phyloP scores from a whole-genome alignment of 1,140 invertebrate genomes.

The Teleopsis dalmanni region DNA sequence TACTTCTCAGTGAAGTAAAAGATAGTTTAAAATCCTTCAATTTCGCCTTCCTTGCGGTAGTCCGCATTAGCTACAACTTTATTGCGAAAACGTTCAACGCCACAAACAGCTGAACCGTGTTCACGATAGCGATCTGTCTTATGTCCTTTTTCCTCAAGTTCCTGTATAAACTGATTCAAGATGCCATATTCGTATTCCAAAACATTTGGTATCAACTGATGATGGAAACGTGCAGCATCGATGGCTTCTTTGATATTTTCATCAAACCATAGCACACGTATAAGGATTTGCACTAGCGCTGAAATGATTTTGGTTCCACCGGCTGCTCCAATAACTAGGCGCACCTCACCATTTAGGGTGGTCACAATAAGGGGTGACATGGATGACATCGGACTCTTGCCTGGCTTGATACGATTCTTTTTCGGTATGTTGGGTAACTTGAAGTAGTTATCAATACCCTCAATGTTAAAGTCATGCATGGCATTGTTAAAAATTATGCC shows the following conservation, averaged over 20 bases:
- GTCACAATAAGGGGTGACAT: conserved; percentile 84
- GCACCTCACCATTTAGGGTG: conserved; percentile 61
- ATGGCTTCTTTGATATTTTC: conserved; percentile 72
- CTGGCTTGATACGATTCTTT: conserved; percentile 68
- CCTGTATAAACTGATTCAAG: conserved; percentile 57
- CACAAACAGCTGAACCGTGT: conserved; percentile 65
- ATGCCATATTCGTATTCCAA: conserved; percentile 62
- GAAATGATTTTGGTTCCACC: conserved; percentile 90
- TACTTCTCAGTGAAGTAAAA: too few relatives aligned
- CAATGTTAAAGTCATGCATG: conserved; percentile 92
- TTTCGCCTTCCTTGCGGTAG: conserved; percentile 73
- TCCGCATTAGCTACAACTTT: conserved; percentile 73
- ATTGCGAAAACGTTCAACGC: conserved; percentile 52
- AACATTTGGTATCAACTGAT: conserved; percentile 84
- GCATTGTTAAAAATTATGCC: conserved; percentile 90
- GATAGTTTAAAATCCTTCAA: conserved; percentile 55
- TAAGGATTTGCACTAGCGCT: conserved; percentile 61
- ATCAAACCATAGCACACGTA: conserved; percentile 65
- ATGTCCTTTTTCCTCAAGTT: conserved; percentile 62
- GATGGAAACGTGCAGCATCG: conserved; percentile 78
- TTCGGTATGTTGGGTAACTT: conserved; percentile 61
- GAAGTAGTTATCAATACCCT: conserved; percentile 69
- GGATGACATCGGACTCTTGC: conserved; percentile 83
- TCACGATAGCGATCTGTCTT: conserved; percentile 54
- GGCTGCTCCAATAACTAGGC: conserved; percentile 80